Evolutionary conservation across 2,113 vertebrate species (phyloP).

Genomic region (Hirundichthys speculiger): DNA sequence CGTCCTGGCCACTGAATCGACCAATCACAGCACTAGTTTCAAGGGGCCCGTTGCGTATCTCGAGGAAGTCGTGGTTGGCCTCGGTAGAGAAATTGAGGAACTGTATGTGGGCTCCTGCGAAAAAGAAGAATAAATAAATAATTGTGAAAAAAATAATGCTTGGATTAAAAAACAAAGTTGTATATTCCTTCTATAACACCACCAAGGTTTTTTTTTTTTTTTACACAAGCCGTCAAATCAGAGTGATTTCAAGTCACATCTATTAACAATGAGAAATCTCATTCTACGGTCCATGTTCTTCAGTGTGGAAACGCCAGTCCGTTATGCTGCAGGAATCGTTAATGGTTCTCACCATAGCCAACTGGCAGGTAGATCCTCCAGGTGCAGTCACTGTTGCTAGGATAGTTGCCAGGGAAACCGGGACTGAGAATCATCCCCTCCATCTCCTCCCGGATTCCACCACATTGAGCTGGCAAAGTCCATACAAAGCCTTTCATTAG

Average conservation of each 20-base stretch:
- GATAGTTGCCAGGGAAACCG: constrained; percentile 97
- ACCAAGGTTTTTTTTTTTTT: too few relatives aligned
- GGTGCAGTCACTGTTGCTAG: constrained; percentile 96
- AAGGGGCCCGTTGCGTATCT: constrained; percentile 93
- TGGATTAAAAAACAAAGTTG: background rate
- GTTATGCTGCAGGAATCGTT: constrained; percentile 8
- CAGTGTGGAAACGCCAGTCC: constrained; percentile 6
- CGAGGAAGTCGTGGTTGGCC: constrained; percentile 96
- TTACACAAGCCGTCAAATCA: background rate
- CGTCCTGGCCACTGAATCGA: constrained; percentile 89
- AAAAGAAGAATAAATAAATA: background rate
- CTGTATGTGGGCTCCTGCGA: constrained; percentile 92
- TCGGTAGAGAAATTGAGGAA: constrained; percentile 98
- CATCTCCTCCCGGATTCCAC: constrained; percentile 91
- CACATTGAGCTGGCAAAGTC: constrained; percentile 87
- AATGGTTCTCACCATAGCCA: constrained; percentile 89
- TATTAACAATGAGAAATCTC: background rate
- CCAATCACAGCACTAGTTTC: constrained; percentile 94
- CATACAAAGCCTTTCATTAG: constrained; percentile 36
- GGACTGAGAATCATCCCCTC: constrained; percentile 97
- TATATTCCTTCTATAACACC: background rate
- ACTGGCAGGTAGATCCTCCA: constrained; percentile 95
- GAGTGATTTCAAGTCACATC: background rate
- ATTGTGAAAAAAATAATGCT: background rate
- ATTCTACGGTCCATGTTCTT: background rate